These are phyloP conservation scores for Drosophila birchii DNA, from an alignment of 2,888 invertebrate genomes.

Conservation along the genomic window DNA sequence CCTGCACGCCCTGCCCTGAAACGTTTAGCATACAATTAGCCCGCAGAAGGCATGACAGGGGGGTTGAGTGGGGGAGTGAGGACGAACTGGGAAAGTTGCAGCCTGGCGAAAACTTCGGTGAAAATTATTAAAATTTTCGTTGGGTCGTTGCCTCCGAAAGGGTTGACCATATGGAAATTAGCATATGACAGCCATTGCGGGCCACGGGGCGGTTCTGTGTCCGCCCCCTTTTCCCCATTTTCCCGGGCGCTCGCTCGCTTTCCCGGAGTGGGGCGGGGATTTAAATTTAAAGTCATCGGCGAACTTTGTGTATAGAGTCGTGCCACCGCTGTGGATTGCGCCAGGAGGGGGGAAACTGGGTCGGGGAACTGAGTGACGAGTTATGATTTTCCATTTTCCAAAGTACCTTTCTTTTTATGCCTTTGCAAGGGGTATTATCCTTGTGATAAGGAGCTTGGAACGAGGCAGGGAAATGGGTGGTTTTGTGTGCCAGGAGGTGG, in stretches of 20 bases:
- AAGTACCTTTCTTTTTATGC: slow-evolving; percentile 45
- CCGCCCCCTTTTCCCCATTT: slow-evolving; percentile 9
- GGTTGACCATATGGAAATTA: slow-evolving; percentile 82
- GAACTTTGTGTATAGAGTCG: slow-evolving; percentile 61
- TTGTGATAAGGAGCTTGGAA: not conserved
- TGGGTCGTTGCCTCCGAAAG: slow-evolving; percentile 64
- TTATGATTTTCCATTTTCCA: slow-evolving; percentile 69
- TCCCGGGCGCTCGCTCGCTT: slow-evolving; percentile 6
- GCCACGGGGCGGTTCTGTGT: slow-evolving; percentile 6
- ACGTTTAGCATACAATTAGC: slow-evolving; percentile 82
- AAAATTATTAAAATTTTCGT: slow-evolving; percentile 79
- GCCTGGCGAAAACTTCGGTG: slow-evolving; percentile 74
- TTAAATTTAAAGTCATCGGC: slow-evolving; percentile 64
- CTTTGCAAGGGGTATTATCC: not conserved
- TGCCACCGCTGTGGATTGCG: slow-evolving; percentile 35
- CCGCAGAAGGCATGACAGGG: slow-evolving; percentile 58
- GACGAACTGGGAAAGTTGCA: slow-evolving; percentile 33
- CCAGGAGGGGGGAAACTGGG: not conserved
- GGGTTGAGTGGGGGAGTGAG: not conserved
- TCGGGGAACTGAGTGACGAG: slow-evolving; percentile 52
- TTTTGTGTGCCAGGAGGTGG: not conserved
- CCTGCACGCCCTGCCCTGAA: slow-evolving; percentile 48
- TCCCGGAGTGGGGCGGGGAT: slow-evolving; percentile 33
- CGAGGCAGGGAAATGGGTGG: not conserved
- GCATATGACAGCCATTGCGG: slow-evolving; percentile 73